Base-by-base conservation (phyloP, 2,888 invertebrate genomes). In the Lasioglossum lativentre region DNA sequence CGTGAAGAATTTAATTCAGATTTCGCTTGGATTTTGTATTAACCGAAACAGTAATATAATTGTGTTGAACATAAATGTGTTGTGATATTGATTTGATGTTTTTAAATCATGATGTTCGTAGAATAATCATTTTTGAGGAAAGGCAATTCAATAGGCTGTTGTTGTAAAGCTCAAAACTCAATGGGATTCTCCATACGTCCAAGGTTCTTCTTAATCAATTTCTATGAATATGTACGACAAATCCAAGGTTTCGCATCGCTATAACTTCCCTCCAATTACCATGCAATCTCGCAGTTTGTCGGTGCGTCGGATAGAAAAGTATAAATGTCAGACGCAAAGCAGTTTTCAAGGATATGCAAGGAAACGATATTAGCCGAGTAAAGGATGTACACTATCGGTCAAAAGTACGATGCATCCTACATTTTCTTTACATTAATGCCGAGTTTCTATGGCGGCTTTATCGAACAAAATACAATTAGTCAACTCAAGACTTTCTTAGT, bases 301-400 rank as follows among this genome's bases (percentile, higher is more conserved):
- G 40, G 45, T 63, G 30, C 59, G 56, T 71, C 38, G 38, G 30
- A 73, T 71, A 72, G 72, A 77, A 47, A 63, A 52, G 47, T 59
- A 78, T 73, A 82, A 82, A 82, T 82, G 78, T 82, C 82, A 82
- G 74, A 73, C 34, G 66, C 4, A 71, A 70, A n/a, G 63, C 34
- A 70, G 30, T 38, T 30, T 47, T 34, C 56, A 70, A 79, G 73
- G 63, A 79, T 66, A 79, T 42, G 42, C 40, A 40, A 70, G 71
- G 71, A 16, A 47, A 38, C 47, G 27, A 76, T 45, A 42, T 59
- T 45, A 6, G 45, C 40, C 80, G 52, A 70, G 45, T 45, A 45
- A 75, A 75, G 71, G 68, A 38, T 68, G 68, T 68, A 68, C 68
- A 68, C 68, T 68, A 38, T 68, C 23, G 68, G 10, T 68, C 68